A percentile compares a stretch with the other conserved stretches of the same genome.
Conservation (phyloP, 2,888 invertebrate species). For the Slavum lentiscoides region DNA sequence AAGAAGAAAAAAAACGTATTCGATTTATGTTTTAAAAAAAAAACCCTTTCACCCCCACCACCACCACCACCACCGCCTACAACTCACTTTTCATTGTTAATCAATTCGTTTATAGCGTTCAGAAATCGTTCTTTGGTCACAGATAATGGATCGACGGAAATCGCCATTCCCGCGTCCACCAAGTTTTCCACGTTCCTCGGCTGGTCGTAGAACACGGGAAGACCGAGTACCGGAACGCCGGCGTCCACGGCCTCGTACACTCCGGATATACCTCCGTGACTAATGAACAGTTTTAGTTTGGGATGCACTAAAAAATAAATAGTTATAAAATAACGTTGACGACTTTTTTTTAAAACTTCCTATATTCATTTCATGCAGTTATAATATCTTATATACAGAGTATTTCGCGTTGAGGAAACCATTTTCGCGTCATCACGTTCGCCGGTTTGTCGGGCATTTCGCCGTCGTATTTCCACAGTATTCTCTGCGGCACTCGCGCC, state of each 20-base stretch:
- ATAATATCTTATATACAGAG: conserved; percentile 2
- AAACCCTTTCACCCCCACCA: too few relatives aligned
- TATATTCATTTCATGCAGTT: too few relatives aligned
- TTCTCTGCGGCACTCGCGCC: conserved; percentile 3
- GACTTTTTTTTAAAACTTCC: too few relatives aligned
- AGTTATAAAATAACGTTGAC: too few relatives aligned
- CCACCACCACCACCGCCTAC: too few relatives aligned
- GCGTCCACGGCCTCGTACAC: conserved; percentile 26
- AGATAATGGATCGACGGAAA: conserved; percentile 8
- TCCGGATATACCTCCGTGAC: conserved; percentile 28
- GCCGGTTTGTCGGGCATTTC: conserved; percentile 26
- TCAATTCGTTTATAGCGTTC: background rate
- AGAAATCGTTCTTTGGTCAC: background rate
- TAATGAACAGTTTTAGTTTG: conserved; percentile 23
- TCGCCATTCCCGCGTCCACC: conserved; percentile 31
- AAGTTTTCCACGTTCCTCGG: conserved; percentile 20
- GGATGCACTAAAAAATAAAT: conserved; percentile 17
- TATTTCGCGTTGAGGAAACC: conserved; percentile 33
- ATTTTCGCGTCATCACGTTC: conserved; percentile 33
- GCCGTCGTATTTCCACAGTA: conserved; percentile 21
- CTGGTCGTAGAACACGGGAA: conserved; percentile 27
- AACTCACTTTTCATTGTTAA: background rate
- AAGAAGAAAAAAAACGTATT: too few relatives aligned
- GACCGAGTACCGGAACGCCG: conserved; percentile 5
- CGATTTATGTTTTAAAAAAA: too few relatives aligned